phyloP scores from a whole-genome alignment of 1,140 invertebrate genomes.

The Cydia strobilella region DNA sequence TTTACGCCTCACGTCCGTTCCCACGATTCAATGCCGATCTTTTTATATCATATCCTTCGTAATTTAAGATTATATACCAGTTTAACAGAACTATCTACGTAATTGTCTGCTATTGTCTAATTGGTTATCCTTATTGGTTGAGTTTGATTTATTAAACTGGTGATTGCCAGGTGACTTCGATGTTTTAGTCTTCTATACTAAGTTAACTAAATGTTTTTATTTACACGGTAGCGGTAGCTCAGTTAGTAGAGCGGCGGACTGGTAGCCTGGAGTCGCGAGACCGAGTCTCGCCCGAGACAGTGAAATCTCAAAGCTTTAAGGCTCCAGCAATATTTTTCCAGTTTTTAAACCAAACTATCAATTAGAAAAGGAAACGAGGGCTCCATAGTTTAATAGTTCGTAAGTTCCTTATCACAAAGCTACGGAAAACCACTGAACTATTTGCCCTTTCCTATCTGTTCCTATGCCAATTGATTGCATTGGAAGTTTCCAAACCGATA shows the following conservation, averaged over 20 bases:
- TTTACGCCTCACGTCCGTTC: constrained; percentile 24
- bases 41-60: constrained; percentile 24
- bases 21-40: constrained; percentile 14
- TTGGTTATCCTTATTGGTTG: background rate
- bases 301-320: too few species aligned
- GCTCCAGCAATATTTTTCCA: background rate
- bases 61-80: constrained; percentile 23
- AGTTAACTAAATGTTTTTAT: too few species aligned
- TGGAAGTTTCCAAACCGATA: constrained; percentile 4
- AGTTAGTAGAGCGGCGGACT: too few species aligned
- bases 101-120: constrained; percentile 18
- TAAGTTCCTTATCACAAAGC: background rate
- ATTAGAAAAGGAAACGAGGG: background rate
- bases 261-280: too few species aligned
- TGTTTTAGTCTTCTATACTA: too few species aligned
- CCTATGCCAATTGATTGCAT: background rate
- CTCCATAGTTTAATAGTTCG: background rate
- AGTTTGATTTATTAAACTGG: background rate
- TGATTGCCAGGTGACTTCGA: too few species aligned
- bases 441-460: constrained; percentile 9
- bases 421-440: constrained; percentile 2
- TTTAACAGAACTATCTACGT: constrained; percentile 6
- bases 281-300: too few species aligned
- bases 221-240: too few species aligned
- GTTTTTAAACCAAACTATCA: background rate